Evolutionary conservation across 2,888 invertebrate genomes (phyloP).

Genomic region (Leptinotarsa haldemani): DNA sequence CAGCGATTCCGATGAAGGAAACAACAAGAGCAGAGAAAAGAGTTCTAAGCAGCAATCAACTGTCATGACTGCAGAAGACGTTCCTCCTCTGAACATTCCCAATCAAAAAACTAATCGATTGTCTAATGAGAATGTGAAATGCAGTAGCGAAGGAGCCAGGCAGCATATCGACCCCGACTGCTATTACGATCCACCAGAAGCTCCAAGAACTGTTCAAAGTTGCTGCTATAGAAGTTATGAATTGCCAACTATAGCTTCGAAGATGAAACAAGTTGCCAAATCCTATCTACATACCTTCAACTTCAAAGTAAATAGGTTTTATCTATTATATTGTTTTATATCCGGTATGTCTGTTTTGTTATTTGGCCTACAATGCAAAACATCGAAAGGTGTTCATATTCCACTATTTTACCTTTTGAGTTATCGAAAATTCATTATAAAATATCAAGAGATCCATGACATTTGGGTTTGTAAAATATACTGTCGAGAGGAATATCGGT

Average conservation of each 20-base stretch:
- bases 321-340: not conserved
- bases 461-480: no score
- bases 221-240: constrained; percentile 67
- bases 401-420: no score
- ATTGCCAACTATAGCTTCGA: constrained; percentile 75
- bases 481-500: no score
- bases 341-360: no score
- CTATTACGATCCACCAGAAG: constrained; percentile 50
- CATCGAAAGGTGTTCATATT: no score
- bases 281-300: constrained; percentile 66
- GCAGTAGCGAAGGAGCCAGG: constrained; percentile 16
- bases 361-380: no score
- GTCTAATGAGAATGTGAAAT: not conserved
- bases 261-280: constrained; percentile 72
- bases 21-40: constrained; percentile 38
- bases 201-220: constrained; percentile 47
- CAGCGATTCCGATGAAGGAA: constrained; percentile 61
- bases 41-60: constrained; percentile 5
- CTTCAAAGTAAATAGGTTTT: constrained; percentile 64
- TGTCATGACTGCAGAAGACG: constrained; percentile 23
- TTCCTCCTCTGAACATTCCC: constrained; percentile 47
- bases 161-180: constrained; percentile 25
- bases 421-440: no score
- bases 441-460: no score
- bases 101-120: constrained; percentile 24